Evolutionary conservation across 2,888 invertebrate genomes (phyloP).

Genomic region (Calameuta pallipes): DNA sequence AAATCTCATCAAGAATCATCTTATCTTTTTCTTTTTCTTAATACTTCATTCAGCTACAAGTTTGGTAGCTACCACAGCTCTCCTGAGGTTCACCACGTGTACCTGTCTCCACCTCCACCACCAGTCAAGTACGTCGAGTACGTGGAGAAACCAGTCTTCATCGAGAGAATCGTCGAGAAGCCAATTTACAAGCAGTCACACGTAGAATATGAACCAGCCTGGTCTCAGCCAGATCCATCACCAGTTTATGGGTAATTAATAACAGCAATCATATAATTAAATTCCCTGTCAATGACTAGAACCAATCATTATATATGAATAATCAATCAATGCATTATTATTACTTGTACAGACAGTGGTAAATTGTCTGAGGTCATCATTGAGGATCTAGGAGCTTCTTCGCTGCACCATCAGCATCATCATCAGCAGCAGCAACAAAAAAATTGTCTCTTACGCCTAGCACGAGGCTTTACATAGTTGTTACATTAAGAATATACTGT

Average conservation of each 20-base stretch:
- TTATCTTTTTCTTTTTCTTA: slow-evolving; percentile 2
- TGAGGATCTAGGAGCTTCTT: background rate
- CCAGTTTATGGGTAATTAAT: slow-evolving; percentile 47
- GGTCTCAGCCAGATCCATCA: slow-evolving; percentile 49
- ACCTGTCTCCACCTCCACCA: slow-evolving; percentile 51
- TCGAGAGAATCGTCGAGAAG: slow-evolving; percentile 56
- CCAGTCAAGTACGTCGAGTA: slow-evolving; percentile 58
- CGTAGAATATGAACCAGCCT: slow-evolving; percentile 44
- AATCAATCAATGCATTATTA: background rate
- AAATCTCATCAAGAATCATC: background rate
- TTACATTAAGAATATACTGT: background rate
- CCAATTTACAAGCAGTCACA: slow-evolving; percentile 51
- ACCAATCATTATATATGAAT: background rate
- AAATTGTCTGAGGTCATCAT: background rate
- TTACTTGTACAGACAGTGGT: background rate
- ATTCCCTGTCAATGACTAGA: background rate
- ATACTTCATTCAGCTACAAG: slow-evolving; percentile 48
- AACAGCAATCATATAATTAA: background rate
- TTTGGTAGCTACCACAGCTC: slow-evolving; percentile 46
- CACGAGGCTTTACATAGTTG: background rate
- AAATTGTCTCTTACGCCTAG: background rate
- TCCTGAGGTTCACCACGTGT: slow-evolving; percentile 59
- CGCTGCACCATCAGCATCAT: background rate
- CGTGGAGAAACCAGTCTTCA: slow-evolving; percentile 58
- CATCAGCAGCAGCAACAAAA: background rate